A percentile compares a stretch with the other conserved stretches of the same genome.
Evolutionary conservation across 1,140 invertebrate species (phyloP).

Genomic region (Thereuonema tuberculata): DNA sequence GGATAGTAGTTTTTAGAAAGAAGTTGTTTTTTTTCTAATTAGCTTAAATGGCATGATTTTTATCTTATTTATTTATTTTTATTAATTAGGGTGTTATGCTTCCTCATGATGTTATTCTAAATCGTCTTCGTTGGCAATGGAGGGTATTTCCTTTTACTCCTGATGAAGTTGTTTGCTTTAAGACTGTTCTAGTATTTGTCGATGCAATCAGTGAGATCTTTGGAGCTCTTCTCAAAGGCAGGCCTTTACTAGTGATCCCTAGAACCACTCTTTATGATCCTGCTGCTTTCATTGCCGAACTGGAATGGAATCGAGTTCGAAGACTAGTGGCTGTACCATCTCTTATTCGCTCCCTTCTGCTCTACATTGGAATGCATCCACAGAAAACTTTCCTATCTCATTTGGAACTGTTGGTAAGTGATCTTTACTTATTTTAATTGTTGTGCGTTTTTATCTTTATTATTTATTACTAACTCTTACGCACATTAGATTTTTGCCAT

Average conservation of each 20-base stretch:
- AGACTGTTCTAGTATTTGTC: slow-evolving; percentile 75
- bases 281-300: neutral
- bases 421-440: too few species aligned
- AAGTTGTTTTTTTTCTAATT: too few species aligned
- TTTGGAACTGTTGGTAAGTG: too few species aligned
- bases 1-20: too few species aligned
- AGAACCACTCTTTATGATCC: neutral
- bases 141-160: slow-evolving; percentile 49
- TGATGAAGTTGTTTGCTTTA: slow-evolving; percentile 60
- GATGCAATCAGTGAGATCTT: slow-evolving; percentile 76
- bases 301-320: slow-evolving; percentile 40
- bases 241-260: neutral
- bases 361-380: slow-evolving; percentile 39
- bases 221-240: slow-evolving; percentile 38
- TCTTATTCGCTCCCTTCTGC: slow-evolving; percentile 54
- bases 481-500: too few species aligned
- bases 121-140: slow-evolving; percentile 74
- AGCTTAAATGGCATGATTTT: too few species aligned
- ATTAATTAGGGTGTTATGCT: slow-evolving; percentile 80
- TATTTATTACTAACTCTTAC: too few species aligned
- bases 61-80: too few species aligned
- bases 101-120: slow-evolving; percentile 59
- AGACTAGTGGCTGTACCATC: slow-evolving; percentile 70
- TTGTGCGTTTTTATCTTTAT: too few species aligned
- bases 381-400: slow-evolving; percentile 7